A percentile compares a stretch with the other conserved stretches of the same genome.
These are phyloP conservation scores for Planiliza haematocheilus DNA, from an alignment of 2,113 vertebrate genomes.

Conservation along the genomic window DNA sequence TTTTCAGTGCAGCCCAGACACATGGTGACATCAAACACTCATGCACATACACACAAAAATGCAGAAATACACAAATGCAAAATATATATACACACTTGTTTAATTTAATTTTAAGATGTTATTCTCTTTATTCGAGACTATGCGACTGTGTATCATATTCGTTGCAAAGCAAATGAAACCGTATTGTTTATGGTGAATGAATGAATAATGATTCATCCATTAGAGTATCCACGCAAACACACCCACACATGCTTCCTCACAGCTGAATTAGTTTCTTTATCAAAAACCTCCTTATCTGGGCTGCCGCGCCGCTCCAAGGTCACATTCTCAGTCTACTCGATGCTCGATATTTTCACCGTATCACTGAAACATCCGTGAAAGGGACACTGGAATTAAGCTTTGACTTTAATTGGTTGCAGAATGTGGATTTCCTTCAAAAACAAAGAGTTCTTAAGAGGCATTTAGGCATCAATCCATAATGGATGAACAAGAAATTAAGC, in stretches of 20 bases:
- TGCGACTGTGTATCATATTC: no score
- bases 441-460: slow-evolving; percentile 17
- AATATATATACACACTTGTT: no score
- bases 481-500: slow-evolving; percentile 8
- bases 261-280: slow-evolving; percentile 20
- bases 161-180: no score
- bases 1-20: slow-evolving; percentile 34
- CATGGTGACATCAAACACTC: no score
- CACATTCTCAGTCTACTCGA: slow-evolving; percentile 40
- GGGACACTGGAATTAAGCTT: slow-evolving; percentile 28
- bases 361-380: slow-evolving; percentile 68
- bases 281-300: not conserved
- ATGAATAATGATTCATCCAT: slow-evolving; percentile 35
- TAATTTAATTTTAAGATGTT: no score
- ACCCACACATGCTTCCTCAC: slow-evolving; percentile 12
- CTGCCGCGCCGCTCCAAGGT: slow-evolving; percentile 34
- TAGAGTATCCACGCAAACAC: not conserved
- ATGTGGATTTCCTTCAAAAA: slow-evolving; percentile 58
- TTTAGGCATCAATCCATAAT: slow-evolving; percentile 30
- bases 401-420: slow-evolving; percentile 47
- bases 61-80: no score
- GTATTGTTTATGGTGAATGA: no score
- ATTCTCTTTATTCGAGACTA: no score
- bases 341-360: slow-evolving; percentile 72
- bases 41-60: no score